A percentile compares a stretch with the other conserved stretches of the same genome.
phyloP scores from a whole-genome alignment of 2,888 invertebrate species.

The Neoscelio sp. region DNA sequence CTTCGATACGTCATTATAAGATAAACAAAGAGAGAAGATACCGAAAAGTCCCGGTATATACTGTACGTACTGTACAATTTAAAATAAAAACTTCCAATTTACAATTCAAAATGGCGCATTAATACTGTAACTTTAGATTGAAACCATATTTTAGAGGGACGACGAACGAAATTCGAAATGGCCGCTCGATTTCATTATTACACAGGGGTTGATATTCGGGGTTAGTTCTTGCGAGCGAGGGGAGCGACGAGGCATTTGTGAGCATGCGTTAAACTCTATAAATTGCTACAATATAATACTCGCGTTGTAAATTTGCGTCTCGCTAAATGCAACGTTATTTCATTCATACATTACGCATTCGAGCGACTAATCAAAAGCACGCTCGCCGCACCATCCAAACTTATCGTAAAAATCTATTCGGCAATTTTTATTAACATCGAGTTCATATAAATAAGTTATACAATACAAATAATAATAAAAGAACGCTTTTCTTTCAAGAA shows the following conservation, averaged over 20 bases:
- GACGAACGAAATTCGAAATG: constrained; percentile 69
- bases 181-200: constrained; percentile 70
- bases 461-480: too few relatives aligned
- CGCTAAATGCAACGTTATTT: constrained; percentile 17
- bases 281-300: constrained; percentile 63
- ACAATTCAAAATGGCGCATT: constrained; percentile 44
- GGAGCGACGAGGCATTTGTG: constrained; percentile 50
- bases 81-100: constrained; percentile 10
- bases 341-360: constrained; percentile 28
- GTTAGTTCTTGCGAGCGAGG: constrained; percentile 54
- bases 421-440: too few relatives aligned
- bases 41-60: too few relatives aligned
- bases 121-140: constrained; percentile 56
- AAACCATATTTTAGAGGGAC: constrained; percentile 58
- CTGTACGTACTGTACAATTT: too few relatives aligned
- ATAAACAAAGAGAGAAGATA: too few relatives aligned
- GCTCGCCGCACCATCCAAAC: too few relatives aligned
- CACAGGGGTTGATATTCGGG: constrained; percentile 65
- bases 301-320: constrained; percentile 45
- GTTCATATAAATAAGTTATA: too few relatives aligned
- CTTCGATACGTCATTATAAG: too few relatives aligned
- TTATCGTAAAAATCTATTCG: too few relatives aligned
- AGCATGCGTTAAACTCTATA: constrained; percentile 65
- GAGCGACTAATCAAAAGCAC: constrained; percentile 4
- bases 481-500: too few relatives aligned